Evolutionary conservation across 2,888 invertebrate species (phyloP), one percentile per base, ranked within the genome.

Genomic region (Hetaerina titia): DNA sequence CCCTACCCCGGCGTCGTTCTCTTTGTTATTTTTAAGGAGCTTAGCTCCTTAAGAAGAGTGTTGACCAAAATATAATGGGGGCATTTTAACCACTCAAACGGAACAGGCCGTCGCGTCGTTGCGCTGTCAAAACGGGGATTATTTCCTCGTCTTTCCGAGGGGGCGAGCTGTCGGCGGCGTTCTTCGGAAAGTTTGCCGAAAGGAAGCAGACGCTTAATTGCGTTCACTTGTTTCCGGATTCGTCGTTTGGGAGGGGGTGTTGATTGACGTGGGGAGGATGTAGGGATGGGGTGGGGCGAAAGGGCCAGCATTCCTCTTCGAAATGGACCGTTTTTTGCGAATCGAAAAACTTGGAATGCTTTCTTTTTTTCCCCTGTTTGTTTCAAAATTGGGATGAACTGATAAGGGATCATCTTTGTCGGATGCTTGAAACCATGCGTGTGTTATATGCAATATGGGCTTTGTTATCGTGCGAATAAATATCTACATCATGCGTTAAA

Each of bases 61-160:
- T 58, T 89, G 89, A 89, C 89, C 57, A 89, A 89, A 89, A 15
- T 89, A 89, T 89, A 89, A 89, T 89, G 89, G 89, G 58, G 57
- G 57, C 58, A 89, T 89, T 57, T 81, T 89, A 58, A 57, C 57
- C 89, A n/a, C 58, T 22, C 88, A 22, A 15, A 7, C 25, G 56
- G 17, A 45, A 45, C 56, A 13, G 58, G n/a, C 11, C 89, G 89
- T 57, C n/a, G 57, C 89, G 89, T 57, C n/a, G 57, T 89, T n/a
- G n/a, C 2, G 89, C n/a, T 89, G 89, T 89, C 89, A 57, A 58
- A 58, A 22, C 11, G 58, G 89, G 58, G 57, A 89, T 89, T 57
- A 58, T 89, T 57, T 89, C 5, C 57, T 22, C 19, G 19, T 58
- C 57, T 81, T 13, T 13, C 81, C 25, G 25, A 6, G 25, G 69